Evolutionary conservation across 2,888 invertebrate genomes (phyloP), one percentile per base, ranked within the genome.

Genomic region (Lithosia quadra): DNA sequence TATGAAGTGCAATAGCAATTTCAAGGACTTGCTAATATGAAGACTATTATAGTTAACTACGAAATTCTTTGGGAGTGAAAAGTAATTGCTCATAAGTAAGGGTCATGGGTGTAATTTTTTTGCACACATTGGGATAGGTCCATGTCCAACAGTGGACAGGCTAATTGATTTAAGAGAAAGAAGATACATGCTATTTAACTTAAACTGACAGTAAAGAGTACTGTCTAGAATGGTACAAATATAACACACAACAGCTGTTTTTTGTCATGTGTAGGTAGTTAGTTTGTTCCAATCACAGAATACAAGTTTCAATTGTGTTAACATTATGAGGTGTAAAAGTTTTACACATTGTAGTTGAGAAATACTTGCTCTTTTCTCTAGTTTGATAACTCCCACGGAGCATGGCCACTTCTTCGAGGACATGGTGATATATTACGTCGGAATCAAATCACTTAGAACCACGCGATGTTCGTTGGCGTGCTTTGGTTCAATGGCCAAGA

Each of bases 391-490:
- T 49, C 49, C 9, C n/a, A n/a, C 49, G 49, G 49, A 49, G 7
- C 49, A 49, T 49, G n/a, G 49, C 49, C n/a, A 49, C 49, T 49
- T 49, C 49, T n/a, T n/a, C 49, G 49, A n/a, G 49, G 49, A 49
- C 49, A n/a, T 49, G n/a, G 49, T 49, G n/a, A n/a, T 49, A n/a
- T 49, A n/a, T 49, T 49, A 9, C n/a, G 49, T 49, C 49, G 0
- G 49, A 49, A 49, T 49, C 49, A 49, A 49, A 49, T 49, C n/a
- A n/a, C 49, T 49, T 9, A 49, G n/a, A 49, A 15, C 49, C 49
- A 49, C 49, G 49, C 49, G 49, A 49, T 49, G 49, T 49, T 49
- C 18, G 43, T 18, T 49, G 18, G 43, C n/a, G 10, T n/a, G 10
- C 34, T 59, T 21, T 34, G 18, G 34, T 34, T 33, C 34, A n/a